These are phyloP conservation scores for Lasioglossum leucozonium DNA, from an alignment of 2,888 invertebrate genomes.

Conservation along the genomic window DNA sequence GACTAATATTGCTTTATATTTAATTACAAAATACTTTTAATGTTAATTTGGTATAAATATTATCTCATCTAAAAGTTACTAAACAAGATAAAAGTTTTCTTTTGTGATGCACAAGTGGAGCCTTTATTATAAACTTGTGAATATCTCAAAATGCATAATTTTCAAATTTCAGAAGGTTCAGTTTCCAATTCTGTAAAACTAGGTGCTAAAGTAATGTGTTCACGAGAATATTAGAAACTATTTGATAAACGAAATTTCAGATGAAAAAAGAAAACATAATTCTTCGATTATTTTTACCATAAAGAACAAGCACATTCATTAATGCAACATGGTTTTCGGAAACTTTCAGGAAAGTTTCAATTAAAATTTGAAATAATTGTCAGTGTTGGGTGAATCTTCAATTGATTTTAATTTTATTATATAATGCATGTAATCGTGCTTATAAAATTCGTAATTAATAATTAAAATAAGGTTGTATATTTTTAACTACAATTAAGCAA, in stretches of 20 bases:
- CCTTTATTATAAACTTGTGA: background rate
- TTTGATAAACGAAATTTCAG: background rate
- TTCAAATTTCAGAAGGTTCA: background rate
- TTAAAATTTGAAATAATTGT: constrained; percentile 21
- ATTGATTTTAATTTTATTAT: constrained; percentile 14
- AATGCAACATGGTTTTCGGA: constrained; percentile 36
- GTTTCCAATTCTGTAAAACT: background rate
- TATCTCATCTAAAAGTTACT: background rate
- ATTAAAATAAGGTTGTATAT: constrained; percentile 3
- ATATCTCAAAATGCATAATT: background rate
- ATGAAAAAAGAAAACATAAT: constrained; percentile 2
- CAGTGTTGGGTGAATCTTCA: constrained; percentile 54
- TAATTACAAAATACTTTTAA: background rate
- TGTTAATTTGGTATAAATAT: background rate
- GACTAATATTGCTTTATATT: background rate
- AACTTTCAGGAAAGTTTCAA: constrained; percentile 23
- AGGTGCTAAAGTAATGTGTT: background rate
- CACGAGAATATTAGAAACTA: background rate
- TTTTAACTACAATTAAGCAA: background rate
- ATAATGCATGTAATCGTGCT: constrained; percentile 25
- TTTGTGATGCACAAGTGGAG: background rate
- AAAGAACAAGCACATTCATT: constrained; percentile 38
- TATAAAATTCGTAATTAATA: constrained; percentile 1
- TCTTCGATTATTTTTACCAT: constrained; percentile 14
- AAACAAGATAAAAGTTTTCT: background rate